These are phyloP conservation scores for Magallana gigas DNA, from an alignment of 1,140 invertebrate genomes.

Conservation along the genomic window DNA sequence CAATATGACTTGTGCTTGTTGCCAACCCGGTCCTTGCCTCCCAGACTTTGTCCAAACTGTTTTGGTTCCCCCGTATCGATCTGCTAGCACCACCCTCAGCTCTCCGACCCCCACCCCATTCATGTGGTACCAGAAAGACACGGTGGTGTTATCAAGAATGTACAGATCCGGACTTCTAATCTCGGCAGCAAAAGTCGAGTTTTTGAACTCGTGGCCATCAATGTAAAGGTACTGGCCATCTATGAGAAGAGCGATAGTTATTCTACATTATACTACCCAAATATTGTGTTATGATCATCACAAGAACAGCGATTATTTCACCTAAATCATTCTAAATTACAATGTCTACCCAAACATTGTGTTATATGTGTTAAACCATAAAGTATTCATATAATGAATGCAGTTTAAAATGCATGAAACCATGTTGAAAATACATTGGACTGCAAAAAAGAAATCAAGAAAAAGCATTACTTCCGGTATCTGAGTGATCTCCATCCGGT, in stretches of 20 bases:
- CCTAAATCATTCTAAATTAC: too few relatives aligned
- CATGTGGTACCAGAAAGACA: constrained; percentile 57
- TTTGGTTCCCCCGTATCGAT: background rate
- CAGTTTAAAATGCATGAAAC: too few relatives aligned
- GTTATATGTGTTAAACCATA: too few relatives aligned
- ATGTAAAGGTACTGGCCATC: constrained; percentile 15
- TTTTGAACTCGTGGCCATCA: background rate
- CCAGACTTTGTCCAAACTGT: constrained; percentile 24
- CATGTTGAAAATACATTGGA: too few relatives aligned
- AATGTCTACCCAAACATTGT: too few relatives aligned
- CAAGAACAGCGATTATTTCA: too few relatives aligned
- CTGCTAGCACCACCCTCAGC: constrained; percentile 16
- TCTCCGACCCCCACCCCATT: constrained; percentile 51
- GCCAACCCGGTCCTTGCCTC: constrained; percentile 51
- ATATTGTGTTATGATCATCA: too few relatives aligned
- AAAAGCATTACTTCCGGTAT: background rate
- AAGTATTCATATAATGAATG: too few relatives aligned
- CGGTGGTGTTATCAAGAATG: background rate
- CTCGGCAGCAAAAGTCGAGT: constrained; percentile 10
- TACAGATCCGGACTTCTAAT: constrained; percentile 34
- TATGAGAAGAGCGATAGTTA: background rate
- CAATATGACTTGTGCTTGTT: constrained; percentile 12
- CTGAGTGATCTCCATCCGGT: background rate
- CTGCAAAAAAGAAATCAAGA: background rate
- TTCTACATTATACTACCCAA: too few relatives aligned